Percentiles rank a stretch among this genome's conserved stretches.
These are phyloP conservation scores for Drosophila asahinai DNA, from an alignment of 1,140 invertebrate species.

Conservation along the genomic window DNA sequence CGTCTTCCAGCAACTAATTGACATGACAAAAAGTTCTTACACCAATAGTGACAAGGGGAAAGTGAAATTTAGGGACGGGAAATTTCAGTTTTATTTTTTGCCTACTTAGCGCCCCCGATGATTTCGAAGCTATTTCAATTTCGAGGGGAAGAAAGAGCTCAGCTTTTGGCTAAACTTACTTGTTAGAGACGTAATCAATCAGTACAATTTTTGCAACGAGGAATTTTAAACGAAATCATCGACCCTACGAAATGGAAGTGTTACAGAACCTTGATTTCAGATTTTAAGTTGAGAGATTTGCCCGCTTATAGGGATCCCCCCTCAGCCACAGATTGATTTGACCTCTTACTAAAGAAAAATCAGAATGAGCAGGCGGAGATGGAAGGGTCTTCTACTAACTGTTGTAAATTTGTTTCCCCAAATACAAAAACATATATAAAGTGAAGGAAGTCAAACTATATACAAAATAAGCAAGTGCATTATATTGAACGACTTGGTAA, in stretches of 20 bases:
- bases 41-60: slow-evolving; percentile 43
- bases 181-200: slow-evolving; percentile 63
- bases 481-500: slow-evolving; percentile 62
- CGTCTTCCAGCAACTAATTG: slow-evolving; percentile 81
- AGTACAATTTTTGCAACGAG: slow-evolving; percentile 81
- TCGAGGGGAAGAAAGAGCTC: slow-evolving; percentile 21
- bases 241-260: neutral
- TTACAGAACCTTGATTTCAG: slow-evolving; percentile 7
- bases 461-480: slow-evolving; percentile 77
- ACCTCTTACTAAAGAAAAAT: slow-evolving; percentile 4
- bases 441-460: slow-evolving; percentile 40
- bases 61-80: slow-evolving; percentile 22
- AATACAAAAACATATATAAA: slow-evolving; percentile 13
- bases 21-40: slow-evolving; percentile 65
- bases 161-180: slow-evolving; percentile 46
- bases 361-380: neutral
- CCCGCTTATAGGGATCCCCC: neutral
- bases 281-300: slow-evolving; percentile 4
- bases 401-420: slow-evolving; percentile 68
- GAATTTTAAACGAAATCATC: slow-evolving; percentile 63
- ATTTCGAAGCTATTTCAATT: slow-evolving; percentile 24
- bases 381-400: slow-evolving; percentile 29
- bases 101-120: slow-evolving; percentile 14
- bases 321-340: slow-evolving; percentile 17
- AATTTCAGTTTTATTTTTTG: slow-evolving; percentile 16